Base-by-base conservation (phyloP, 1,140 invertebrate genomes). In the Cheumatopsyche charites region DNA sequence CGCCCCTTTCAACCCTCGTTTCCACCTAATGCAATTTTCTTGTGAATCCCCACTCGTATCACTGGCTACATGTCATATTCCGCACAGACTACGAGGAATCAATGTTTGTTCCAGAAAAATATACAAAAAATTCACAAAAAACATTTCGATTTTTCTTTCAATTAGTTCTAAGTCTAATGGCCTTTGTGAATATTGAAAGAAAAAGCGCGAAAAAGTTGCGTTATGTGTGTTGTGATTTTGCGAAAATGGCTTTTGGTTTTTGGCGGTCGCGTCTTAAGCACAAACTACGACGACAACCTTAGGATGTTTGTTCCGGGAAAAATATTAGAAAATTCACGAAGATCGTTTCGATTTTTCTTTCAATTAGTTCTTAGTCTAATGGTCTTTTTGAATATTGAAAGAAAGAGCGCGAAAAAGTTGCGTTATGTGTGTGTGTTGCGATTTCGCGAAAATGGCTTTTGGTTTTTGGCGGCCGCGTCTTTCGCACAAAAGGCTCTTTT, bases 21-120 rank as follows among this genome's bases (percentile, higher is more conserved):
- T 43, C 23, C 61, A 63, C 58, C 29, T 71, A 71, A 71, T 71
- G 69, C 61, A 71, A 71, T 71, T 71, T 71, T 41, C 58, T 63
- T 71, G 69, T 71, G 69, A 62, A 65, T 71, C 69, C 68, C 69
- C 69, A 45, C 26, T 58, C 45, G 23, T 71, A 71, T 71, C 55
- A 26, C 21, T 29, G 23, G 1, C 21, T 21, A 52, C 29, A 42
- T 62, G 69, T 71, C 62, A 71, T 71, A 71, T 71, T 42, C 61
- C 41, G 29, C 29, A 9, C 29, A 36, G 29, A 36, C 29, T 36
- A 4, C 29, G 9, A 17, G 45, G 45, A 36, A 45, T n/a, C 3
- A 13, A 49, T 19, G 4, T 49, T 49, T 13, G 45, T 49, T 19
- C 4, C 3, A 4, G 13, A 49, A 49, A 19, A 49, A n/a, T 49